Evolutionary conservation across 1,140 invertebrate species (phyloP).

Genomic region (Drosophila willistoni): DNA sequence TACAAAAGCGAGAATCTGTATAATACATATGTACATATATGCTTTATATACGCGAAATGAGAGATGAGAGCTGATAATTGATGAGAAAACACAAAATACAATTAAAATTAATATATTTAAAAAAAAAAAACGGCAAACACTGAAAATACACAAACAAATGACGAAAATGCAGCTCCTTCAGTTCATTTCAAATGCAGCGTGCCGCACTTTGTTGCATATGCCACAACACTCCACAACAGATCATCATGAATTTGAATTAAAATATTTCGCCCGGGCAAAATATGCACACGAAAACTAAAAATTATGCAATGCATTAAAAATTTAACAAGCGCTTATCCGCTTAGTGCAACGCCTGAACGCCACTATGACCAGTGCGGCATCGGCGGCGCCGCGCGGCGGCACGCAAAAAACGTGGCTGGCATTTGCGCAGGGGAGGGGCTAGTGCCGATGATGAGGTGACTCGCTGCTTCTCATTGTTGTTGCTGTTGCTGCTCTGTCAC

Average conservation of each 20-base stretch:
- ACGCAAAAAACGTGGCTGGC: slow-evolving; percentile 2
- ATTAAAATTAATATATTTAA: slow-evolving; percentile 44
- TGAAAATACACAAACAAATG: slow-evolving; percentile 39
- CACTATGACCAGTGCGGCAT: background rate
- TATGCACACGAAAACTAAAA: slow-evolving; percentile 69
- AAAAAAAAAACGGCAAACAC: background rate
- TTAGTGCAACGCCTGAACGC: slow-evolving; percentile 68
- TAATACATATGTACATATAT: background rate
- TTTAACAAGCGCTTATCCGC: slow-evolving; percentile 80
- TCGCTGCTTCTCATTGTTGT: too few species aligned
- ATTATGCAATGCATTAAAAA: slow-evolving; percentile 81
- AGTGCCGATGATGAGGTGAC: background rate
- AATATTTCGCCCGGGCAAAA: slow-evolving; percentile 63
- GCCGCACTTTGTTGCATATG: slow-evolving; percentile 35
- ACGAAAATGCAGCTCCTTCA: slow-evolving; percentile 39
- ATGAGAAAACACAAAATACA: slow-evolving; percentile 28
- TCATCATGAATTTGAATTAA: slow-evolving; percentile 54
- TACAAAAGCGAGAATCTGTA: background rate
- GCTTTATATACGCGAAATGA: background rate
- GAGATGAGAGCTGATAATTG: slow-evolving; percentile 38
- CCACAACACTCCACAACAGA: slow-evolving; percentile 15
- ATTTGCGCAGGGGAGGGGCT: background rate
- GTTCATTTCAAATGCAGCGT: slow-evolving; percentile 51
- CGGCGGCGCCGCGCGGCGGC: background rate
- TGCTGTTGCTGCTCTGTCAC: slow-evolving; percentile 52